A percentile compares a stretch with the other conserved stretches of the same genome.
Conservation (phyloP, 2,113 vertebrate species). For the Anas platyrhynchos region DNA sequence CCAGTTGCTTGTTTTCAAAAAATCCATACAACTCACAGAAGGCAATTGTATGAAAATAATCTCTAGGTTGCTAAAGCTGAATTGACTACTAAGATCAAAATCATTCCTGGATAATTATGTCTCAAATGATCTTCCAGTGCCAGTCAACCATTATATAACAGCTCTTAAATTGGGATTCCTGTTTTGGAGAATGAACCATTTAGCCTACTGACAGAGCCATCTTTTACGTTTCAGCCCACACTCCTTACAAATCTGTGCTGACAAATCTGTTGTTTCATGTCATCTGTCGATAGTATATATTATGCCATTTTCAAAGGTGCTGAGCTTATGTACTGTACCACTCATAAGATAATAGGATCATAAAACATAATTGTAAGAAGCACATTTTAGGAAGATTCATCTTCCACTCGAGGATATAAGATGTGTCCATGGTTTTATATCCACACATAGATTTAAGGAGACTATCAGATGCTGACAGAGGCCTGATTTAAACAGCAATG, state of each 20-base stretch:
- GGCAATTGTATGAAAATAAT: background rate
- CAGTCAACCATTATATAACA: background rate
- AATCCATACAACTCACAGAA: background rate
- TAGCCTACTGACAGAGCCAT: background rate
- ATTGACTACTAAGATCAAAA: background rate
- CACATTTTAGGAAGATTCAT: conserved; percentile 54
- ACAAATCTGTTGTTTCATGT: conserved; percentile 19
- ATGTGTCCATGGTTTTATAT: conserved; percentile 42
- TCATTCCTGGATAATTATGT: background rate
- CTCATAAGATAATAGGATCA: conserved; percentile 61
- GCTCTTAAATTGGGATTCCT: background rate
- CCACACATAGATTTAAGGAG: conserved; percentile 34
- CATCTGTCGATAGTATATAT: conserved; percentile 20
- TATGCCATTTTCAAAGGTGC: conserved; percentile 44
- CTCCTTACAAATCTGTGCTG: background rate
- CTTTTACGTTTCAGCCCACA: background rate
- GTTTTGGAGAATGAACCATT: background rate
- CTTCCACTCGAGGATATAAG: conserved; percentile 1
- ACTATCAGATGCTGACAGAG: conserved; percentile 43
- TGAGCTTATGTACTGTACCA: conserved; percentile 40
- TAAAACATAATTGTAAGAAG: conserved; percentile 65
- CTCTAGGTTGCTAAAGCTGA: background rate
- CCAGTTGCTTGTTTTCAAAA: background rate
- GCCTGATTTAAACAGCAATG: conserved; percentile 48
- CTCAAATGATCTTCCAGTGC: background rate